A percentile compares a stretch with the other conserved stretches of the same genome.
Conservation (phyloP, 2,113 vertebrate species). For the Amphilophus citrinellus region DNA sequence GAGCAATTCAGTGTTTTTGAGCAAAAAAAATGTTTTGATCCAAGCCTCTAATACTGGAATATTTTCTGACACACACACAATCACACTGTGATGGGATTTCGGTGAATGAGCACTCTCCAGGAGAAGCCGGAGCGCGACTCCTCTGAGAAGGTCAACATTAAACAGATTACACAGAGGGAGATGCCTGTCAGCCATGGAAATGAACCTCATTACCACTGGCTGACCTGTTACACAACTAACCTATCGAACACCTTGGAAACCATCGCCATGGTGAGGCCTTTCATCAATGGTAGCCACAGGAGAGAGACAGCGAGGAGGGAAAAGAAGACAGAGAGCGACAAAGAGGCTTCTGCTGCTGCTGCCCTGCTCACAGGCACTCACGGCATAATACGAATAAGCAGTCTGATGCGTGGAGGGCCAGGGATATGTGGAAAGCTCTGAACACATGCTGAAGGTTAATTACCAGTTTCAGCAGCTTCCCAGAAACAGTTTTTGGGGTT, state of each 20-base stretch:
- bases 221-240: slow-evolving; percentile 66
- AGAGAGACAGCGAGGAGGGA: neutral
- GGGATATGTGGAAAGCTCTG: accelerated
- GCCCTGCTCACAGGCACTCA: slow-evolving; percentile 25
- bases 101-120: accelerated
- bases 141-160: slow-evolving; percentile 11
- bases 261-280: slow-evolving; percentile 75
- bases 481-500: neutral
- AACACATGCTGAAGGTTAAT: neutral
- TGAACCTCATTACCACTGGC: slow-evolving; percentile 66
- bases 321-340: neutral
- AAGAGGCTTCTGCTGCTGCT: neutral
- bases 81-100: neutral
- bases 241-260: slow-evolving; percentile 74
- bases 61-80: neutral
- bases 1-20: neutral
- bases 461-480: neutral
- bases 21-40: neutral
- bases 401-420: neutral
- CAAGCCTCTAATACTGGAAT: accelerated
- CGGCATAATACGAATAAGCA: neutral
- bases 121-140: neutral
- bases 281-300: slow-evolving; percentile 71
- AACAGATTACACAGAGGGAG: slow-evolving; percentile 8
- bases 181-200: slow-evolving; percentile 49